These are phyloP conservation scores for Bovichtus variegatus DNA, from an alignment of 2,797 vertebrate species.

Conservation along the genomic window DNA sequence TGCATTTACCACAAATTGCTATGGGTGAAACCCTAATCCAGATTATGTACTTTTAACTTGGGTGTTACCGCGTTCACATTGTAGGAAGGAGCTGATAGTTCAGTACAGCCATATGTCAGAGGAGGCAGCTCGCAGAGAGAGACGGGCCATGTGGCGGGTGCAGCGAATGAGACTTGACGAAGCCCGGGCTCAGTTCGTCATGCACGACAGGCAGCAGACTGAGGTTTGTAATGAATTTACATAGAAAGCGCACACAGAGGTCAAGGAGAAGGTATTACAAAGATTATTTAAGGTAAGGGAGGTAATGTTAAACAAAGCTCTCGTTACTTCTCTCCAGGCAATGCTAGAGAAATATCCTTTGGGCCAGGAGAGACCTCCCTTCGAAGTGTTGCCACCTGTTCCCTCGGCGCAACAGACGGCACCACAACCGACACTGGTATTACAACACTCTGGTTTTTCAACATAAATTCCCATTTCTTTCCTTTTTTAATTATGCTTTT, in stretches of 20 bases:
- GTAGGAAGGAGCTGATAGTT: constrained; percentile 93
- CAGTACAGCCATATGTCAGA: constrained; percentile 95
- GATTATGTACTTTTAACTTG: not conserved
- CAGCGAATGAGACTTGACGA: constrained; percentile 90
- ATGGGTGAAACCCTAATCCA: not conserved
- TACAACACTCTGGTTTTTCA: constrained; percentile 20
- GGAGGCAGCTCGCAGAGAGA: constrained; percentile 92
- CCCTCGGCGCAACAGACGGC: constrained; percentile 35
- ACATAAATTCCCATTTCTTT: not conserved
- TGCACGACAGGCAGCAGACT: constrained; percentile 81
- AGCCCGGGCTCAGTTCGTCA: constrained; percentile 87
- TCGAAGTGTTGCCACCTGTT: constrained; percentile 63
- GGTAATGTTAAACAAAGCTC: constrained; percentile 17
- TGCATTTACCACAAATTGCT: not conserved
- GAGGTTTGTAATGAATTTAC: constrained; percentile 82
- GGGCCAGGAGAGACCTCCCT: constrained; percentile 74
- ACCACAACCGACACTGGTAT: constrained; percentile 53
- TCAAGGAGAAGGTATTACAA: constrained; percentile 11
- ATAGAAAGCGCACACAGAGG: not conserved
- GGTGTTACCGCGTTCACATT: constrained; percentile 1
- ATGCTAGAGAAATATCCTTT: constrained; percentile 85
- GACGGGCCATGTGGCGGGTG: constrained; percentile 91
- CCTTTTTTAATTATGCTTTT: not conserved
- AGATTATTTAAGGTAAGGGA: not conserved
- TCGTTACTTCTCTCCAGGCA: constrained; percentile 73